Percentiles rank a stretch among this genome's conserved stretches.
Evolutionary conservation across 2,888 invertebrate species (phyloP).

Genomic region (Trissolcus brochymenae): DNA sequence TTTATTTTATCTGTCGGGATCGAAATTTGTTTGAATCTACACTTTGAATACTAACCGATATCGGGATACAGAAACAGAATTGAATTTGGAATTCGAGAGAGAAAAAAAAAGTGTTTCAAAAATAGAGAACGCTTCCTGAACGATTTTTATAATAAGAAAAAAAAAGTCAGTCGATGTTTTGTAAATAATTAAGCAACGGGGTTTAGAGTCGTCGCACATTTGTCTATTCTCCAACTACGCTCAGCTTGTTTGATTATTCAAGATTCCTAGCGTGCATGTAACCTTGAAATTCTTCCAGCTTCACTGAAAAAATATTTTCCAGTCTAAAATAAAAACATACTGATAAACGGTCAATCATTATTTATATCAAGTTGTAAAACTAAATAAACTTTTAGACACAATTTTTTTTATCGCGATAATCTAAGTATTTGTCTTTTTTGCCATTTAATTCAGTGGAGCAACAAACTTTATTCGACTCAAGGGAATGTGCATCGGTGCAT

Average conservation of each 20-base stretch:
- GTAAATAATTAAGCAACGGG: slow-evolving; percentile 27
- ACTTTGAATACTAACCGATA: background rate
- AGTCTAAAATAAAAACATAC: slow-evolving; percentile 1
- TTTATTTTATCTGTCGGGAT: slow-evolving; percentile 27
- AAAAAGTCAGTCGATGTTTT: slow-evolving; percentile 5
- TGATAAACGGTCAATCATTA: too few relatives aligned
- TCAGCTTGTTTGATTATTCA: slow-evolving; percentile 35
- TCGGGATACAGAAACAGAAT: background rate
- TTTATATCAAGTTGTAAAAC: too few relatives aligned
- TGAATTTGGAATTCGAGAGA: background rate
- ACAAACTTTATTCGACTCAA: too few relatives aligned
- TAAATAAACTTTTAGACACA: too few relatives aligned
- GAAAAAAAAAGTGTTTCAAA: background rate
- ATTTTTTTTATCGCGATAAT: too few relatives aligned
- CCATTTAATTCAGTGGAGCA: too few relatives aligned
- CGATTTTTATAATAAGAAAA: background rate
- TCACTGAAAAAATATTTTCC: slow-evolving; percentile 10
- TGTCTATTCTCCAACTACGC: slow-evolving; percentile 16
- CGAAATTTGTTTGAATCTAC: slow-evolving; percentile 7
- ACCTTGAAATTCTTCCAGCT: slow-evolving; percentile 28
- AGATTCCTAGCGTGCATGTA: slow-evolving; percentile 15
- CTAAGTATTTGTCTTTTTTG: too few relatives aligned
- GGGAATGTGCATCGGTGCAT: background rate
- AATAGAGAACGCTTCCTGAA: background rate
- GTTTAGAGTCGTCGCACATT: slow-evolving; percentile 6